These are phyloP conservation scores for Nasonia giraulti DNA, from an alignment of 1,140 invertebrate species.

Conservation along the genomic window DNA sequence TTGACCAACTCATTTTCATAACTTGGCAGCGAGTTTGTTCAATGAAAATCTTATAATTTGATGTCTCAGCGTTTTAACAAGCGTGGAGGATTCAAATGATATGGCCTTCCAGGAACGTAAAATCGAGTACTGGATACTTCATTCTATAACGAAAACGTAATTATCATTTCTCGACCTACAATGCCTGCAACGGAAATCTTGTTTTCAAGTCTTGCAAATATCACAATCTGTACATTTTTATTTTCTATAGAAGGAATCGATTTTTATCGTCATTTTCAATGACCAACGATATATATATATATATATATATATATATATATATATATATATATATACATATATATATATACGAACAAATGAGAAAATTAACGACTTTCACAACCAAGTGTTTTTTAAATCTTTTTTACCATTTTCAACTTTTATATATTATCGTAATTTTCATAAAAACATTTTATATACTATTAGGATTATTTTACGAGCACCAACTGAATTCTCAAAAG, in stretches of 20 bases:
- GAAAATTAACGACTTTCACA: background rate
- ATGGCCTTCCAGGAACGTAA: conserved; percentile 34
- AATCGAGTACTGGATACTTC: conserved; percentile 26
- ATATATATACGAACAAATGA: background rate
- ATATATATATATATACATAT: background rate
- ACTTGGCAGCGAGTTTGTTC: background rate
- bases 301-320: background rate
- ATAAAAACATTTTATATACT: background rate
- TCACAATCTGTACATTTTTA: conserved; percentile 23
- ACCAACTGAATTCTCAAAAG: background rate
- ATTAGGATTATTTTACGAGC: background rate
- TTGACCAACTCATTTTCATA: background rate
- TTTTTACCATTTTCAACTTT: background rate
- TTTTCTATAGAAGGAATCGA: background rate
- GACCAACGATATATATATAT: background rate
- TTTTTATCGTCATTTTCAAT: background rate
- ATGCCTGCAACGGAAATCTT: background rate
- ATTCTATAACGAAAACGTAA: background rate
- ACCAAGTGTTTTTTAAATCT: background rate
- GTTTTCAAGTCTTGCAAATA: conserved; percentile 21
- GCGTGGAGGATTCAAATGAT: background rate
- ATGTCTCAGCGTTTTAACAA: background rate
- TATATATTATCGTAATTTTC: background rate
- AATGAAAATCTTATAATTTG: background rate
- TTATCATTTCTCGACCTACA: background rate